Conservation (phyloP, 2,113 vertebrate species). For the Apteryx mantelli region DNA sequence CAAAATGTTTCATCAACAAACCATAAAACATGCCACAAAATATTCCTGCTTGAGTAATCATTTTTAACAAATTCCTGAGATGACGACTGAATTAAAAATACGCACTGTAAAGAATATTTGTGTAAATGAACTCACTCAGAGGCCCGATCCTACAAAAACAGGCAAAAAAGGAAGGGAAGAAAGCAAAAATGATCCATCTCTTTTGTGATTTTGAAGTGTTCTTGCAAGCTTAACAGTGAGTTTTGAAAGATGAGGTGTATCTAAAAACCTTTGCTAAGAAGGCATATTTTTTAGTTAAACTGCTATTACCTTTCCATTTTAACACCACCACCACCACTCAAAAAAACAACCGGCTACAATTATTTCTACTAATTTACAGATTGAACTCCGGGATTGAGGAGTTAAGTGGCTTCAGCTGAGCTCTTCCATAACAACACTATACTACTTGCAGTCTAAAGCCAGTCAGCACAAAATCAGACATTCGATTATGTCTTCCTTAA, state of each 20-base stretch:
- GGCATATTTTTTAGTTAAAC: neutral
- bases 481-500: neutral
- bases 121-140: neutral
- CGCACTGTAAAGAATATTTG: neutral
- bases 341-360: neutral
- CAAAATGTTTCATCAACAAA: neutral
- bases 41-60: neutral
- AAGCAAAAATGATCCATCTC: neutral
- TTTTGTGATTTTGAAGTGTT: neutral
- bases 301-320: neutral
- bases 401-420: neutral
- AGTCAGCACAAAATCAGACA: neutral
- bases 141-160: neutral
- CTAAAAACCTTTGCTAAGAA: neutral
- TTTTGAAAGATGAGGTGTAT: neutral
- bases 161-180: neutral
- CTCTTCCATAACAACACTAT: neutral
- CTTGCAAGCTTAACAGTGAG: neutral
- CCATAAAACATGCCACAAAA: neutral
- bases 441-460: neutral
- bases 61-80: neutral
- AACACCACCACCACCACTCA: neutral
- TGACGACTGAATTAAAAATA: neutral
- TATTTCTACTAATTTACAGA: neutral
- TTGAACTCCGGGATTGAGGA: neutral